Conservation (phyloP, 2,113 vertebrate genomes). For the Anseranas semipalmata region DNA sequence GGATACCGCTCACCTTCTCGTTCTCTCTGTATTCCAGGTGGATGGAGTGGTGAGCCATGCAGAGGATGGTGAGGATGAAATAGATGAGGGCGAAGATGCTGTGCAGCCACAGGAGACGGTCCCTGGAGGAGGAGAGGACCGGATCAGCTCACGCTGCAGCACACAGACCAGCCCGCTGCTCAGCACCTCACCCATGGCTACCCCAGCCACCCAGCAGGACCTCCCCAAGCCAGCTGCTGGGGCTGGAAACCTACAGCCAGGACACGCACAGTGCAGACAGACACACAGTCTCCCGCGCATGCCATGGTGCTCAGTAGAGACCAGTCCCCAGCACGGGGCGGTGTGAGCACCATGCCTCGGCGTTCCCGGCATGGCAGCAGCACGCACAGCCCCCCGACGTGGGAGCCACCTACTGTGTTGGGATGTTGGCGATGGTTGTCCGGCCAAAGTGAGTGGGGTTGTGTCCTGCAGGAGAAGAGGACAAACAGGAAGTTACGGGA, state of each 20-base stretch:
- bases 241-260: neutral
- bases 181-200: neutral
- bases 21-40: slow-evolving; percentile 88
- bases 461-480: slow-evolving; percentile 78
- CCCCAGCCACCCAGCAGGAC: neutral
- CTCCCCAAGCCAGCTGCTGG: neutral
- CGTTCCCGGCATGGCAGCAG: neutral
- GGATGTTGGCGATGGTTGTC: slow-evolving; percentile 93
- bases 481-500: neutral
- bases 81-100: slow-evolving; percentile 91
- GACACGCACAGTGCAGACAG: fast-evolving
- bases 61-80: slow-evolving; percentile 88
- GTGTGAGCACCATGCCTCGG: neutral
- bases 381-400: neutral
- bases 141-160: neutral
- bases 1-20: slow-evolving; percentile 81
- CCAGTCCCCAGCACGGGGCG: neutral
- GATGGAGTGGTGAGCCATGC: slow-evolving; percentile 91
- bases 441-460: slow-evolving; percentile 91
- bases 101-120: slow-evolving; percentile 91
- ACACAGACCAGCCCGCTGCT: neutral
- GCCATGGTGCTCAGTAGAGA: neutral
- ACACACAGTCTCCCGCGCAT: fast-evolving
- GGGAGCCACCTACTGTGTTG: slow-evolving; percentile 84
- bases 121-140: slow-evolving; percentile 71